A percentile compares a stretch with the other conserved stretches of the same genome.
phyloP scores from a whole-genome alignment of 2,797 vertebrate genomes.

The Hypotaenidia philippensis region DNA sequence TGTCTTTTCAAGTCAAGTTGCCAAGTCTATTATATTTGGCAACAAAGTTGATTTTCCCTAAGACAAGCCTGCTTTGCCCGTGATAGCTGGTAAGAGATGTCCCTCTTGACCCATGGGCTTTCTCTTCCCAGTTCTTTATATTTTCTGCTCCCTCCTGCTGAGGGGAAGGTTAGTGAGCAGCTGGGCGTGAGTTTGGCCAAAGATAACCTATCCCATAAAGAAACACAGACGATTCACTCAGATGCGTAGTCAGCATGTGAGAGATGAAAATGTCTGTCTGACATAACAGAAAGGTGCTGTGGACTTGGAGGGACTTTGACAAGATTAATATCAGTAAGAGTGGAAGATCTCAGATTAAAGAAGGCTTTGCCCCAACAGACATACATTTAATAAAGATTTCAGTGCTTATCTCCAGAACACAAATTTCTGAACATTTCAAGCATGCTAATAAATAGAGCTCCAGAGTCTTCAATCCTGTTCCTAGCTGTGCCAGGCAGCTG shows the following conservation, averaged over 20 bases:
- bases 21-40: neutral
- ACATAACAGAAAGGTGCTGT: neutral
- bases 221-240: neutral
- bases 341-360: neutral
- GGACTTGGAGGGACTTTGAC: neutral
- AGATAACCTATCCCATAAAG: neutral
- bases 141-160: neutral
- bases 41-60: neutral
- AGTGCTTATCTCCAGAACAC: neutral
- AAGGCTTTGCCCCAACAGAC: neutral
- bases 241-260: neutral
- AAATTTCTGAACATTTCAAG: neutral
- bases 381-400: neutral
- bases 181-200: neutral
- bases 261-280: neutral
- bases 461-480: neutral
- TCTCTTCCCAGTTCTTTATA: neutral
- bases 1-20: neutral
- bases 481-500: neutral
- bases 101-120: neutral
- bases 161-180: neutral
- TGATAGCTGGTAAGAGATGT: neutral
- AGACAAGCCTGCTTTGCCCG: neutral
- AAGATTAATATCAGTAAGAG: neutral
- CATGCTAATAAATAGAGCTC: neutral